Base-by-base conservation (phyloP, 2,797 vertebrate genomes). In the Halcyon smyrnensis region DNA sequence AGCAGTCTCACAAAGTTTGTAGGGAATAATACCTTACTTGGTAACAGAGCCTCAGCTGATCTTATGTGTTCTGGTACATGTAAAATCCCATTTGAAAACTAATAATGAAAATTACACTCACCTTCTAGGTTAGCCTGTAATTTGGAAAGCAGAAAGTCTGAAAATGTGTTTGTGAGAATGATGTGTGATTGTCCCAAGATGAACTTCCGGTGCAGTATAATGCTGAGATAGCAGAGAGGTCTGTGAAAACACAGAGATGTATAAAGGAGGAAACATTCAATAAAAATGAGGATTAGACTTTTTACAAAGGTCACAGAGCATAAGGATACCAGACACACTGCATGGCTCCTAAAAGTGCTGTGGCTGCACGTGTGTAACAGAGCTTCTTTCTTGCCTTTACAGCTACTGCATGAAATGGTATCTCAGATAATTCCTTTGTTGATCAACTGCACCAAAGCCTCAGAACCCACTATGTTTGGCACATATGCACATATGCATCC, bases 401-500 rank as follows among this genome's bases (percentile, higher is more conserved):
- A 1, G 18, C n/a, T 57, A 5, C 25, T 79, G 28, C 45, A 64
- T n/a, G 6, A 69, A 48, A 60, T 18, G 23, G 4, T 7, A 25
- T 32, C 17, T 73, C 45, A 51, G 20, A 54, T 28, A 56, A 54
- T 39, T 67, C 20, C 23, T 14, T 34, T 60, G 56, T 18, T 65
- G 45, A 51, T 23, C 6, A n/a, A 9, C 18, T 23, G 12, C 50
- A 34, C 13, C 21, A 67, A 84, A 64, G 3, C 39, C 41, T 20
- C 28, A 90, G 19, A 87, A 53, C 8, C 8, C 14, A 34, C 37
- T 12, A 15, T 34, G 24, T 30, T 32, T 50, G 68, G 23, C 25
- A 69, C 2, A 1, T 50, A 15, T 4, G 20, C 25, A 69, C 2
- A 1, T 50, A 15, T 5, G 3, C 18, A 24, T 53, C 60, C 39